These are phyloP conservation scores for Xenopus borealis DNA, from an alignment of 2,113 vertebrate genomes.

Conservation along the genomic window DNA sequence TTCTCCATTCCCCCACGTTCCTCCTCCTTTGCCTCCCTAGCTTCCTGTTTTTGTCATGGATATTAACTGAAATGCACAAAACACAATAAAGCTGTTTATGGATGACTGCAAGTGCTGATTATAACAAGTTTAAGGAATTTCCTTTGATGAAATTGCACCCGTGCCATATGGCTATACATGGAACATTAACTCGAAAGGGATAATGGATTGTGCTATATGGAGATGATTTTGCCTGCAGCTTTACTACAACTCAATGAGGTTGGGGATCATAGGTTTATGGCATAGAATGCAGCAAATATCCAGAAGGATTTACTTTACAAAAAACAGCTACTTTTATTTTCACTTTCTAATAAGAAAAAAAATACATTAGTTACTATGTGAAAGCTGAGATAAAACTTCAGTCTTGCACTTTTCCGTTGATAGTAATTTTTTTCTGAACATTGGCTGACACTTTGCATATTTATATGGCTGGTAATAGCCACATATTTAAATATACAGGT, in stretches of 20 bases:
- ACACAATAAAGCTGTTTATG: conserved; percentile 83
- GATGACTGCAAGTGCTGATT: conserved; percentile 84
- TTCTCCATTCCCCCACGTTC: conserved; percentile 43
- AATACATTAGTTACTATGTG: neutral
- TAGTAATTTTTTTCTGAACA: conserved; percentile 22
- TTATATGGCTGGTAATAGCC: no score
- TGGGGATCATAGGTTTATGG: conserved; percentile 75
- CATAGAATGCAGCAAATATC: conserved; percentile 69
- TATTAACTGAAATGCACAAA: conserved; percentile 77
- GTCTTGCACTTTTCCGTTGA: no score
- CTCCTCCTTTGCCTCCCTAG: conserved; percentile 59
- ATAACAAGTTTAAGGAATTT: conserved; percentile 86
- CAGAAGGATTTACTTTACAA: conserved; percentile 75
- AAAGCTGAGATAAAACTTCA: no score
- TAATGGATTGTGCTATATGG: conserved; percentile 86
- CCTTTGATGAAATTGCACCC: conserved; percentile 81
- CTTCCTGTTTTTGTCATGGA: conserved; percentile 79
- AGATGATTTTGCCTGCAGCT: conserved; percentile 80
- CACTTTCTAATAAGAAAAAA: conserved; percentile 52
- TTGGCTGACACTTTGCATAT: no score
- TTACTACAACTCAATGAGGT: conserved; percentile 77
- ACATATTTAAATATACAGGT: no score
- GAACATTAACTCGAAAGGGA: conserved; percentile 89
- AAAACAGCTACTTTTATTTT: conserved; percentile 73
- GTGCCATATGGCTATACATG: conserved; percentile 86